phyloP scores from a whole-genome alignment of 2,888 invertebrate species.

The Timema podura region DNA sequence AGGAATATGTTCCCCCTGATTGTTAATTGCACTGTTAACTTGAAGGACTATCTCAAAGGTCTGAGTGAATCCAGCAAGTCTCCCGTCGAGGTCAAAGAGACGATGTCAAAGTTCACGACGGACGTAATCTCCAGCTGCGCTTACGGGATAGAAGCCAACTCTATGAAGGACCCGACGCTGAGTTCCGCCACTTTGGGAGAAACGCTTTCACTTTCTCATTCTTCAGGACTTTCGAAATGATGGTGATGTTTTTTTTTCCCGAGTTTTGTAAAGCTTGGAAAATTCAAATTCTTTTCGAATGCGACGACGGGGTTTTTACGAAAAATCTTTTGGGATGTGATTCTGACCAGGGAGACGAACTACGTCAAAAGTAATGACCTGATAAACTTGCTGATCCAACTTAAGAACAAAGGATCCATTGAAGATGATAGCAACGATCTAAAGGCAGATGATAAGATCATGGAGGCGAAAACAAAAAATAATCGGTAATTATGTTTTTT shows the following conservation, averaged over 20 bases:
- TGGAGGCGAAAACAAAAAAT: no score
- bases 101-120: constrained; percentile 30
- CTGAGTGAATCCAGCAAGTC: neutral
- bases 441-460: no score
- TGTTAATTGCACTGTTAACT: constrained; percentile 29
- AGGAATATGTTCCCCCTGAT: constrained; percentile 37
- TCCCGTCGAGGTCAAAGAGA: constrained; percentile 28
- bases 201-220: constrained; percentile 26
- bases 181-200: constrained; percentile 31
- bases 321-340: constrained; percentile 30
- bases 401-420: constrained; percentile 29
- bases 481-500: no score
- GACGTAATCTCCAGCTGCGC: constrained; percentile 32
- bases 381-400: constrained; percentile 29
- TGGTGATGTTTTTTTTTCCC: constrained; percentile 28
- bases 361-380: constrained; percentile 29
- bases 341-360: constrained; percentile 26
- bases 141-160: constrained; percentile 31
- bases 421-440: constrained; percentile 13
- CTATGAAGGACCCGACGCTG: constrained; percentile 29
- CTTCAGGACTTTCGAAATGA: constrained; percentile 25
- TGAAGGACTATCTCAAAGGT: constrained; percentile 20
- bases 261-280: constrained; percentile 19
- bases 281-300: constrained; percentile 22
- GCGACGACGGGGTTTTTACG: constrained; percentile 24